Evolutionary conservation across 1,140 invertebrate genomes (phyloP), one percentile per base, ranked within the genome.

Genomic region (Megathymus violae): DNA sequence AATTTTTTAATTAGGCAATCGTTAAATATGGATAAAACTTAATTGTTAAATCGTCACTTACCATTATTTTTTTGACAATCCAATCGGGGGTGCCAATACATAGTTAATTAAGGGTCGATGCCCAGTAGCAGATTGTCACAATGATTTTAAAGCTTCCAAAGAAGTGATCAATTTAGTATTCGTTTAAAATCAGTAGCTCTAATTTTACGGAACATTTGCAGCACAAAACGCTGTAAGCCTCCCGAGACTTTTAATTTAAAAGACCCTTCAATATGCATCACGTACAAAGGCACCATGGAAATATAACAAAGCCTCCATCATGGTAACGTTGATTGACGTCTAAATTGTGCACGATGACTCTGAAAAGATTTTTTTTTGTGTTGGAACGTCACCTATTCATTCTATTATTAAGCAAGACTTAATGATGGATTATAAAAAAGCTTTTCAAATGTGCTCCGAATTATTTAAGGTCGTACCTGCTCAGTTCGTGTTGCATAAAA

Each of bases 151-250:
- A 4, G 4, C 9, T 4, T 9, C 27, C 4, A 31, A 31, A 31
- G 27, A 31, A 31, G 1, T 31, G 27, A 31, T 31, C 9, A 31
- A 31, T 7, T 31, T 7, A 31, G 3, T 3, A 3, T 44, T 47
- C 19, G 1, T 10, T 25, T 14, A 31, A 43, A 38, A 38, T 56
- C 52, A 78, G 79, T 70, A 80, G 83, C 71, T 60, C 65, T 73
- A 71, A 86, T 88, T 85, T 87, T 76, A 82, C 71, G 80, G 75
- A 72, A 79, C 74, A 78, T 87, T 89, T 80, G 67, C 47, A 58
- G 51, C 27, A 88, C 73, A 84, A 80, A 78, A 65, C 48, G 11
- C 11, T 59, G 13, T 36, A 36, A 43, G 27, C 10, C 40, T 34
- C 27, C 41, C 27, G 15, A 59, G 13, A 14, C 41, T 58, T 46